Percentiles rank a stretch among this genome's conserved stretches.
phyloP scores from a whole-genome alignment of 1,140 invertebrate species.

The Zaprionus davidi region DNA sequence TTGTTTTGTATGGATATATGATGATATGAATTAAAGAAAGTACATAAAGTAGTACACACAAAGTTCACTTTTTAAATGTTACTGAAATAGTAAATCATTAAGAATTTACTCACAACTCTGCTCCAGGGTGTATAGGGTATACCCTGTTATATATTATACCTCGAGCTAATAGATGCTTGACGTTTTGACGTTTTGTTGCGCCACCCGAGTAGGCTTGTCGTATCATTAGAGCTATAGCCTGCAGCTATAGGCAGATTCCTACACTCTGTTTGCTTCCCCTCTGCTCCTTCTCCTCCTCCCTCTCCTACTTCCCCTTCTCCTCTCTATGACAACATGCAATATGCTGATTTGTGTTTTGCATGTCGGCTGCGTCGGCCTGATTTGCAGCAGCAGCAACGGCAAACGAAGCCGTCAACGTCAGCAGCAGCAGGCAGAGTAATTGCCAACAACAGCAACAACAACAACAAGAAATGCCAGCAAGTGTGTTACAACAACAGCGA shows the following conservation, averaged over 20 bases:
- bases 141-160: conserved; percentile 1
- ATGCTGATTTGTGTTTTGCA: conserved; percentile 81
- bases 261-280: not conserved
- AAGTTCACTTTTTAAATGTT: too few species aligned
- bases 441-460: conserved; percentile 49
- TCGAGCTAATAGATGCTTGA: conserved; percentile 80
- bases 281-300: not conserved
- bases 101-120: too few species aligned
- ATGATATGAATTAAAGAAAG: too few species aligned
- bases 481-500: conserved; percentile 22
- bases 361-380: conserved; percentile 49
- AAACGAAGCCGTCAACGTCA: conserved; percentile 74
- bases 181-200: conserved; percentile 76
- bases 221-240: conserved; percentile 64
- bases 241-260: not conserved
- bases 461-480: conserved; percentile 31
- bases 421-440: conserved; percentile 55
- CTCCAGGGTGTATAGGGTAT: not conserved
- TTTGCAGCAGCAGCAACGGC: conserved; percentile 52
- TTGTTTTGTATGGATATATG: too few species aligned
- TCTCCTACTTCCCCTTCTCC: not conserved
- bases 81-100: too few species aligned
- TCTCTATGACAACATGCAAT: conserved; percentile 74
- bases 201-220: conserved; percentile 46
- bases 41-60: too few species aligned